Percentiles rank a stretch among this genome's conserved stretches.
These are phyloP conservation scores for Sebastes jordani DNA, from an alignment of 2,797 vertebrate species.

Conservation along the genomic window DNA sequence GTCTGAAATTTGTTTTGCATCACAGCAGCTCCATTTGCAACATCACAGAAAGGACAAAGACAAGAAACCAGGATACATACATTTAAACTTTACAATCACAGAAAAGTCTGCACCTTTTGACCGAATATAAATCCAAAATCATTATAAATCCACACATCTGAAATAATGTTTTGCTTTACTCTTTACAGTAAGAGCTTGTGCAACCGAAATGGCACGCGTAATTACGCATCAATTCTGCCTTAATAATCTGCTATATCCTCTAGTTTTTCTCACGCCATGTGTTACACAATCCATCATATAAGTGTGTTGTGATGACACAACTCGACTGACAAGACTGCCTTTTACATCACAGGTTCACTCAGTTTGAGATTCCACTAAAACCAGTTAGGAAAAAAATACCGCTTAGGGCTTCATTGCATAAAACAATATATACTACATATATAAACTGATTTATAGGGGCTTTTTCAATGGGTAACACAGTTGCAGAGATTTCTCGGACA, in stretches of 20 bases:
- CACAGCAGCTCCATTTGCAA: too few relatives aligned
- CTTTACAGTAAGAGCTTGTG: background rate
- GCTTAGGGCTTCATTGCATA: background rate
- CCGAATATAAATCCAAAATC: background rate
- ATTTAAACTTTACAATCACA: too few relatives aligned
- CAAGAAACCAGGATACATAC: too few relatives aligned
- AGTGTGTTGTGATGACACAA: background rate
- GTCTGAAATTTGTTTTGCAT: too few relatives aligned
- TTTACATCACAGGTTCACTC: background rate
- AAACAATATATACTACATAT: background rate
- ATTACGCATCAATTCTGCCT: background rate
- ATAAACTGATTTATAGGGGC: too few relatives aligned
- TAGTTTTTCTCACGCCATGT: background rate
- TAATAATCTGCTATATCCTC: background rate
- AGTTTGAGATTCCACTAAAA: background rate
- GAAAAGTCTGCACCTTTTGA: background rate
- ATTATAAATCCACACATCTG: background rate
- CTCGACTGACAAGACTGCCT: background rate
- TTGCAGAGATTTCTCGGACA: too few relatives aligned
- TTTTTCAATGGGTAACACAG: too few relatives aligned
- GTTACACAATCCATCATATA: background rate
- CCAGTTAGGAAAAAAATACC: background rate
- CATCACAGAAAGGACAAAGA: too few relatives aligned
- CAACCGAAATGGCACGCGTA: conserved; percentile 13
- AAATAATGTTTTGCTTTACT: background rate